These are phyloP conservation scores for Tanytarsus gracilentus DNA, from an alignment of 2,888 invertebrate genomes.

Conservation along the genomic window DNA sequence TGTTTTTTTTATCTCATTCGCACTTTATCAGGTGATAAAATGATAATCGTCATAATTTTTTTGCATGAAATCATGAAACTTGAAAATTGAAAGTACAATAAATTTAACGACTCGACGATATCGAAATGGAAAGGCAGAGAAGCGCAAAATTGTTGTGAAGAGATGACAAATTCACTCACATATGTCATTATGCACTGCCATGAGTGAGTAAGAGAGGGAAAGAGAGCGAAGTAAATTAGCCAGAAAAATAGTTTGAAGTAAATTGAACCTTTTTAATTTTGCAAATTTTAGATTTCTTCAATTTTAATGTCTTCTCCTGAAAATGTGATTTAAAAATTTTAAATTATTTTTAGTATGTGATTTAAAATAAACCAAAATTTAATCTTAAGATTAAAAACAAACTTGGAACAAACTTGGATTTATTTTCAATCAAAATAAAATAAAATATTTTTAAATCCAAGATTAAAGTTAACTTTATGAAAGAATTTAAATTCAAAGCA, in stretches of 20 bases:
- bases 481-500: too few relatives aligned
- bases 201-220: too few relatives aligned
- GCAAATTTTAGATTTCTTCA: too few relatives aligned
- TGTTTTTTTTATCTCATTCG: neutral
- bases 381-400: too few relatives aligned
- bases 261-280: constrained; percentile 2
- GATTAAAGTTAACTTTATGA: too few relatives aligned
- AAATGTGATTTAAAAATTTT: constrained; percentile 17
- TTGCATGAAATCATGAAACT: neutral
- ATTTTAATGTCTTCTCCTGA: too few relatives aligned
- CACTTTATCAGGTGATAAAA: neutral
- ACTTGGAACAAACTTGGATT: too few relatives aligned
- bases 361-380: too few relatives aligned
- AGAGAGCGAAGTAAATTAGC: constrained; percentile 19
- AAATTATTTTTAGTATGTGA: constrained; percentile 19
- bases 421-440: too few relatives aligned
- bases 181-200: neutral
- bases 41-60: neutral
- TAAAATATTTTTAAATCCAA: too few relatives aligned
- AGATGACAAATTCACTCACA: constrained; percentile 4
- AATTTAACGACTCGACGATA: neutral
- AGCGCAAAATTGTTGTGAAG: constrained; percentile 21
- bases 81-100: neutral
- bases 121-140: constrained; percentile 22
- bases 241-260: constrained; percentile 16